Base-by-base conservation (phyloP, 1,140 invertebrate species). In the Diabrotica undecimpunctata region DNA sequence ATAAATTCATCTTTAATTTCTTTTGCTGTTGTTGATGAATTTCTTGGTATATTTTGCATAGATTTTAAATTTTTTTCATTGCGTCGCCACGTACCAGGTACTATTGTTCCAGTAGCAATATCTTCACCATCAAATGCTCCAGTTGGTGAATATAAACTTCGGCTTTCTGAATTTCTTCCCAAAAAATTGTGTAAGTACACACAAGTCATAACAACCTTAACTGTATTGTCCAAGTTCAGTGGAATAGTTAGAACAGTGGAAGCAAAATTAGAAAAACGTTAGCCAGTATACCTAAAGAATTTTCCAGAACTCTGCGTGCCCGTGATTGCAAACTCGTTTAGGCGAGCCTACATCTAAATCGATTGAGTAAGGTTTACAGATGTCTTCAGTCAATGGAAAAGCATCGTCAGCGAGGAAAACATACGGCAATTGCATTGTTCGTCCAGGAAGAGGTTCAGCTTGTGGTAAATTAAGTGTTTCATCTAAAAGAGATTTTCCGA, bases 361-460 rank as follows among this genome's bases (percentile, higher is more conserved):
- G 12, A 61, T 50, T 13, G 39, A 12, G 50, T 61, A 51, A 25
- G 39, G 58, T 39, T 61, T 61, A 50, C 58, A 61, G 50, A 61
- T 61, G 50, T 61, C 50, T 25, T 0, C 58, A 25, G 41, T 61
- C 25, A 13, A 61, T 12, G 58, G 41, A 61, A 61, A 61, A 46
- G 41, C 58, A 61, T 41, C 58, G 50, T 61, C 58, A 46, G 58
- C 39, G 37, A 61, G 39, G 39, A 14, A 61, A 61, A 61, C 58
- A 25, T 61, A 61, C 50, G 39, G 39, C 50, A n/a, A 11, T 5
- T 5, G 25, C 39, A 61, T 61, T 61, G 13, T 6, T 50, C 39
- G 36, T 12, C 58, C 39, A 61, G 39, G 13, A 14, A 54, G 52
- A 14, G 52, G 25, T 54, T 54, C 52, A 54, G 52, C n/a, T 13